A percentile compares a stretch with the other conserved stretches of the same genome.
These are phyloP conservation scores for Zosterops japonicus DNA, from an alignment of 2,113 vertebrate species.

Conservation along the genomic window DNA sequence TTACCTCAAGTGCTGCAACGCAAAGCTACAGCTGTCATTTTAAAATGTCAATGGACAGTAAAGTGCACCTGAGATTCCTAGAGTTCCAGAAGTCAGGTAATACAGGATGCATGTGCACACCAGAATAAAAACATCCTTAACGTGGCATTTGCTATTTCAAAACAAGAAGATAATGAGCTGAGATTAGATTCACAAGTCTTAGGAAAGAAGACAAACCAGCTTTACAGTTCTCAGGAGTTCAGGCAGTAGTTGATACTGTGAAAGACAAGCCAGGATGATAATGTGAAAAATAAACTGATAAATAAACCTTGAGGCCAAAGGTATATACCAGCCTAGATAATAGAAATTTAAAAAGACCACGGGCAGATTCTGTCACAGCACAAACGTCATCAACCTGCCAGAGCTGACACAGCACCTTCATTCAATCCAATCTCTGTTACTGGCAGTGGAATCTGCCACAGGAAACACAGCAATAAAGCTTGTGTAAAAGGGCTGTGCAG, in stretches of 20 bases:
- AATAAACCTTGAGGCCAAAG: neutral
- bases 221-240: neutral
- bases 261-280: neutral
- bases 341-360: neutral
- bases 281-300: neutral
- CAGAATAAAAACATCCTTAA: neutral
- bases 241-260: neutral
- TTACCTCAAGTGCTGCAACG: neutral
- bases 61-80: neutral
- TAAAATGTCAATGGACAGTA: neutral
- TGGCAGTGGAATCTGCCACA: neutral
- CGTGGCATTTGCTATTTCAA: neutral
- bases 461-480: neutral
- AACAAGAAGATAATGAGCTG: neutral
- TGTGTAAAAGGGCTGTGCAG: neutral
- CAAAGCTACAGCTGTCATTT: neutral
- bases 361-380: neutral
- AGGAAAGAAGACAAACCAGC: neutral
- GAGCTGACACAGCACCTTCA: neutral
- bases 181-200: neutral
- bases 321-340: neutral
- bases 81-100: neutral
- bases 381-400: neutral
- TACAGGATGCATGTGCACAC: fast-evolving
- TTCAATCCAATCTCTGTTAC: fast-evolving